Conservation (phyloP, 2,113 vertebrate species). For the Labeo rohita region DNA sequence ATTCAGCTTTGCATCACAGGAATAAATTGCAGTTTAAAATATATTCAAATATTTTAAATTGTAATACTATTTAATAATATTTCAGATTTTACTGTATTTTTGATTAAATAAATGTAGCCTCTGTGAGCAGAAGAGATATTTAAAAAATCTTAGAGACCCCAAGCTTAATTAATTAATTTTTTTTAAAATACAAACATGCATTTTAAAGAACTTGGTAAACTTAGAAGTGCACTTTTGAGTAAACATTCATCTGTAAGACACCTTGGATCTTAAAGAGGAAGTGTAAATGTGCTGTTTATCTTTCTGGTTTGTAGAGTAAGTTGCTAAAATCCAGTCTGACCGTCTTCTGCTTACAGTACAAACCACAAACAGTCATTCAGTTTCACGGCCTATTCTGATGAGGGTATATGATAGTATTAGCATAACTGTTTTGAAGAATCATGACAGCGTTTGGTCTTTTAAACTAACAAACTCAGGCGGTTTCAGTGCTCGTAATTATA, state of each 20-base stretch:
- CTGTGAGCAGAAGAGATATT: not conserved
- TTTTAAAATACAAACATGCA: not conserved
- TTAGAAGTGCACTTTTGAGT: not conserved
- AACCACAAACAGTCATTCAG: not conserved
- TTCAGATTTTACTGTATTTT: not conserved
- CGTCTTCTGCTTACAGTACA: not conserved
- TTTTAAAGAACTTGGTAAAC: not conserved
- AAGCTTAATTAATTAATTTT: too few relatives aligned
- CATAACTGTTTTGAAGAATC: not conserved
- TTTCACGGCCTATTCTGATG: not conserved
- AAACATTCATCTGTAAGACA: not conserved
- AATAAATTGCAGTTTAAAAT: not conserved
- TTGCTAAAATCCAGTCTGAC: slow-evolving; percentile 9
- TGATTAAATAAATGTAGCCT: not conserved
- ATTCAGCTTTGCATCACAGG: not conserved
- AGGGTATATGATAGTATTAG: not conserved
- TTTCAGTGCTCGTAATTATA: not conserved
- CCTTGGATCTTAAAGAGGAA: not conserved
- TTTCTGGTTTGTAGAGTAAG: not conserved
- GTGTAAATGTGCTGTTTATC: not conserved
- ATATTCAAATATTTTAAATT: too few relatives aligned
- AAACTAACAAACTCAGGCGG: not conserved
- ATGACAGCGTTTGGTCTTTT: not conserved
- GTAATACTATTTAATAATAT: not conserved
- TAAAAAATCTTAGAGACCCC: not conserved